Conservation (phyloP, 2,113 vertebrate species). For the Nycticorax nycticorax region DNA sequence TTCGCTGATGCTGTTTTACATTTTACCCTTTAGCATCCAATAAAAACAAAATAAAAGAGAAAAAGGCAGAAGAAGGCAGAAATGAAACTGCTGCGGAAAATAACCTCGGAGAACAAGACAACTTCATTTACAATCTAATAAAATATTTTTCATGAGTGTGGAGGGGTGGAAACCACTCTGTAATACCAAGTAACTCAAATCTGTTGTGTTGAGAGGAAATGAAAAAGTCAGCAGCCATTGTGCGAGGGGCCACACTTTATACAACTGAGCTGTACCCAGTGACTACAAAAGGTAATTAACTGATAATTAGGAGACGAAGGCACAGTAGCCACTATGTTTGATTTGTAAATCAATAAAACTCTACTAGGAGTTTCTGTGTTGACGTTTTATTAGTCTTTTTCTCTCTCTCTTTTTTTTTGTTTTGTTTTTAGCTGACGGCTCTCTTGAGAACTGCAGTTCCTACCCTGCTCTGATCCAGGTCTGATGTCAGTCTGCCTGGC, state of each 20-base stretch:
- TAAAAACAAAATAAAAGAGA: conserved; percentile 52
- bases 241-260: not conserved
- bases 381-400: not conserved
- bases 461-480: not conserved
- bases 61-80: not conserved
- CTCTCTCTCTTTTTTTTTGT: not conserved
- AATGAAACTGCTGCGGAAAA: conserved; percentile 28
- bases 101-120: conserved; percentile 14
- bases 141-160: conserved; percentile 1
- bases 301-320: not conserved
- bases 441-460: not conserved
- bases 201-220: not conserved
- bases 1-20: not conserved
- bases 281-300: not conserved
- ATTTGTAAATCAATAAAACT: not conserved
- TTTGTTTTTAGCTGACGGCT: not conserved
- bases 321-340: not conserved
- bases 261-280: not conserved
- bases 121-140: conserved; percentile 55
- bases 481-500: conserved; percentile 19
- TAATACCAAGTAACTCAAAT: not conserved
- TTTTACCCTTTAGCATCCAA: conserved; percentile 46
- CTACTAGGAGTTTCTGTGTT: not conserved
- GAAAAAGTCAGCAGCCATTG: not conserved
- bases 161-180: not conserved